Evolutionary conservation across 2,888 invertebrate genomes (phyloP).

Genomic region (Caradrina kadenii): DNA sequence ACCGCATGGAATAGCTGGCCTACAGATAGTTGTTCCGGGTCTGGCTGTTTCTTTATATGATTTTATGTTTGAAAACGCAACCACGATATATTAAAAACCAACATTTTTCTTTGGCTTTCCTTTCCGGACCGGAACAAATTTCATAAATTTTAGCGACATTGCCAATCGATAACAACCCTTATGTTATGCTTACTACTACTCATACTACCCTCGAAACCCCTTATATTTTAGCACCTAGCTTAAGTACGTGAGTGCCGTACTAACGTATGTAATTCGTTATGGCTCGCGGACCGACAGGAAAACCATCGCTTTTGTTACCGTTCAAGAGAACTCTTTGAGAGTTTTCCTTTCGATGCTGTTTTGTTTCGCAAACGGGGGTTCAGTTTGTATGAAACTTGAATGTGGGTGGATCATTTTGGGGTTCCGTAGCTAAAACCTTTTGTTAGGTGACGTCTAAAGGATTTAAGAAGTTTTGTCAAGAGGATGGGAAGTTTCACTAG

Average conservation of each 20-base stretch:
- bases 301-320: slow-evolving; percentile 38
- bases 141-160: neutral
- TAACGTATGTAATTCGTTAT: slow-evolving; percentile 25
- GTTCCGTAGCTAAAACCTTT: neutral
- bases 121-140: neutral
- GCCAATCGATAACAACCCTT: slow-evolving; percentile 9
- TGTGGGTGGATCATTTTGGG: neutral
- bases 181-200: slow-evolving; percentile 10
- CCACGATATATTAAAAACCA: too few relatives aligned
- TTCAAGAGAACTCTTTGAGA: slow-evolving; percentile 9
- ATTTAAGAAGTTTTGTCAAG: too few relatives aligned
- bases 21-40: too few relatives aligned
- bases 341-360: slow-evolving; percentile 17
- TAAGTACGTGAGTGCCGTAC: slow-evolving; percentile 45
- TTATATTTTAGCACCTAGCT: slow-evolving; percentile 40
- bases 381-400: neutral
- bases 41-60: too few relatives aligned
- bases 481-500: too few relatives aligned
- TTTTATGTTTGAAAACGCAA: too few relatives aligned
- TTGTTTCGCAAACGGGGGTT: slow-evolving; percentile 16
- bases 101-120: too few relatives aligned
- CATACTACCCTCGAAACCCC: slow-evolving; percentile 16
- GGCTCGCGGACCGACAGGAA: neutral
- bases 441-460: too few relatives aligned
- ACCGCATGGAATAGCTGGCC: too few relatives aligned